These are phyloP conservation scores for Pampus argenteus DNA, from an alignment of 2,797 vertebrate species.

Conservation along the genomic window DNA sequence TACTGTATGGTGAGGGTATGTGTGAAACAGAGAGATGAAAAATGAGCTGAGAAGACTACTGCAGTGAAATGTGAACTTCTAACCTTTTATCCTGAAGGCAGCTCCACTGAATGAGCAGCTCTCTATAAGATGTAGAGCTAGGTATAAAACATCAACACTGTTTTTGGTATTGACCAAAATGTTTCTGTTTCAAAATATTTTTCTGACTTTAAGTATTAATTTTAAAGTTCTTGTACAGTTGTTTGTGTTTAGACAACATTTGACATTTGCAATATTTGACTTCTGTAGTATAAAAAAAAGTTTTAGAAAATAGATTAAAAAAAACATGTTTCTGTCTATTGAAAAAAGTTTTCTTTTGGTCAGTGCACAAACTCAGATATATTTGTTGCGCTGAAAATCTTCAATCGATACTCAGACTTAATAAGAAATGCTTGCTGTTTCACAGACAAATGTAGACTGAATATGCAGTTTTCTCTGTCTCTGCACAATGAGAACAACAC, in stretches of 20 bases:
- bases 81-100: conserved; percentile 19
- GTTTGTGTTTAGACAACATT: too few species aligned
- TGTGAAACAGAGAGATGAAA: conserved; percentile 14
- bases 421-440: neutral
- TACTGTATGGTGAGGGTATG: neutral
- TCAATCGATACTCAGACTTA: neutral
- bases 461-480: conserved; percentile 20
- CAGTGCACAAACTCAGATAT: neutral
- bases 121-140: neutral
- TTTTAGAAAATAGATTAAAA: too few species aligned
- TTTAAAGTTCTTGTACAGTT: too few species aligned
- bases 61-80: conserved; percentile 12
- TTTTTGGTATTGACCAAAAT: neutral
- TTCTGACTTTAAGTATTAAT: neutral
- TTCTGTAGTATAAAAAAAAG: neutral
- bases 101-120: conserved; percentile 25
- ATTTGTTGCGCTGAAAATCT: neutral
- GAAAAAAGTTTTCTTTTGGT: neutral
- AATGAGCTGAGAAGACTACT: conserved; percentile 28
- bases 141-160: too few species aligned
- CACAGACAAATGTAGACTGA: conserved; percentile 19
- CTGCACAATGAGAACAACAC: conserved; percentile 22
- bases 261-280: neutral
- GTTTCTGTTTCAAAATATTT: neutral
- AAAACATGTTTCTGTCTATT: neutral